Percentiles rank a stretch among this genome's conserved stretches.
Conservation (phyloP, 2,888 invertebrate genomes). For the Lissonota sp. region DNA sequence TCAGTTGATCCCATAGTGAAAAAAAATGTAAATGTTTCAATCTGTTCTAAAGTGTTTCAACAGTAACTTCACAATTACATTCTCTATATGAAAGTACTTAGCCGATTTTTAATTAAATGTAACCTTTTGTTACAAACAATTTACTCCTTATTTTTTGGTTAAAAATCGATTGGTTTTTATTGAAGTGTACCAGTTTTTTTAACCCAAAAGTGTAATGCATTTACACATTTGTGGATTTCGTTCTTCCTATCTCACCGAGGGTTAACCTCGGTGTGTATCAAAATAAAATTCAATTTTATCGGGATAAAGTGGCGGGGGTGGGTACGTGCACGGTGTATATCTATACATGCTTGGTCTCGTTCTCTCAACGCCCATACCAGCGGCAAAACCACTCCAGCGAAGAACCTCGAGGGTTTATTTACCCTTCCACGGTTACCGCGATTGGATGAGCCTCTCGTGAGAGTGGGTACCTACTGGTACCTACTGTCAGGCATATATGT, state of each 20-base stretch:
- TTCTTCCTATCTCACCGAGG: neutral
- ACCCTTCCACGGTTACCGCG: slow-evolving; percentile 61
- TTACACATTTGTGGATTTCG: no score
- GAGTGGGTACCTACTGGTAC: neutral
- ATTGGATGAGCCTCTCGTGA: slow-evolving; percentile 56
- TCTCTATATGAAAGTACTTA: no score
- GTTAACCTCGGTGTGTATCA: slow-evolving; percentile 24
- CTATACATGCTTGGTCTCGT: slow-evolving; percentile 10
- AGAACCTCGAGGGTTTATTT: slow-evolving; percentile 63
- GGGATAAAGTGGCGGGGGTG: slow-evolving; percentile 23
- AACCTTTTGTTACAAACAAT: no score
- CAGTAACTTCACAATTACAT: no score
- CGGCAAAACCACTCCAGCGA: slow-evolving; percentile 61
- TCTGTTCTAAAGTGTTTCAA: no score
- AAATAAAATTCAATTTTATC: slow-evolving; percentile 50
- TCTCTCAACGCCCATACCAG: slow-evolving; percentile 44
- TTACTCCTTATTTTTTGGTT: no score
- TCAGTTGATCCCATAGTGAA: no score
- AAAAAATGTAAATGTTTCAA: no score
- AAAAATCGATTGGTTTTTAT: no score
- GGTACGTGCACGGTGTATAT: slow-evolving; percentile 3
- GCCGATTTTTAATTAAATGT: no score
- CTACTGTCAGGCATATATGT: neutral
- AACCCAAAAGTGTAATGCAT: no score
- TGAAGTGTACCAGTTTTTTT: no score